Evolutionary conservation across 2,113 vertebrate species (phyloP), one percentile per base, ranked within the genome.

Genomic region (Lophura nycthemera): DNA sequence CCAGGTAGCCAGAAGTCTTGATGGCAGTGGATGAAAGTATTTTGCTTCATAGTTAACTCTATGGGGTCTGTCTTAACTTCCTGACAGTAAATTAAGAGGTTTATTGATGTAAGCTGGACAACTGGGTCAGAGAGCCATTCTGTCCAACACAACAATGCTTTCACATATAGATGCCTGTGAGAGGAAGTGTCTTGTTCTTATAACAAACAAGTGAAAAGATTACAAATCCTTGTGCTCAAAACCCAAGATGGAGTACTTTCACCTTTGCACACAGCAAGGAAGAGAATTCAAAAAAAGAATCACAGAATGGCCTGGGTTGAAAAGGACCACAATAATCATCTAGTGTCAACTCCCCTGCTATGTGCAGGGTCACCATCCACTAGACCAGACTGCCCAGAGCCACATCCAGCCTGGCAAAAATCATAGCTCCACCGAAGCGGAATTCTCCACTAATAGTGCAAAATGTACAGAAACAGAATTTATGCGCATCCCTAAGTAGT

Each of bases 1-100:
- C 73, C 89, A 89, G 76, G 82, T 90, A 75, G 54, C 45, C 83
- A 86, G 90, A 94, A 96, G 67, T 63, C 54, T 88, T 95, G 79
- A 72, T 81, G 73, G 56, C 66, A 90, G 8, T 47, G 32, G 77
- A 81, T 6, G 5, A 85, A 95, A 89, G 19, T 77, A 57, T 92
- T 94, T 63, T 83, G 17, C 70, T 92, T 91, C 60, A 20, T 7
- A 75, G 27, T 52, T 57, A 71, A 27, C 38, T 15, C 82, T 84
- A 71, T 12, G 19, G 50, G 79, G 9, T 4, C 54, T 57, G 30
- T 67, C 50, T 90, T 83, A 40, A 43, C 69, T 50, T n/a, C n/a
- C 1, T 1, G 27, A 59, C 1, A 8, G 74, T 59, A 79, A 96
- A 87, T 88, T 67, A 6, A 1, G 42, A 76, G 14, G 29, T 82